phyloP scores from a whole-genome alignment of 2,888 invertebrate genomes.

The Eueremaeus valkanovi region DNA sequence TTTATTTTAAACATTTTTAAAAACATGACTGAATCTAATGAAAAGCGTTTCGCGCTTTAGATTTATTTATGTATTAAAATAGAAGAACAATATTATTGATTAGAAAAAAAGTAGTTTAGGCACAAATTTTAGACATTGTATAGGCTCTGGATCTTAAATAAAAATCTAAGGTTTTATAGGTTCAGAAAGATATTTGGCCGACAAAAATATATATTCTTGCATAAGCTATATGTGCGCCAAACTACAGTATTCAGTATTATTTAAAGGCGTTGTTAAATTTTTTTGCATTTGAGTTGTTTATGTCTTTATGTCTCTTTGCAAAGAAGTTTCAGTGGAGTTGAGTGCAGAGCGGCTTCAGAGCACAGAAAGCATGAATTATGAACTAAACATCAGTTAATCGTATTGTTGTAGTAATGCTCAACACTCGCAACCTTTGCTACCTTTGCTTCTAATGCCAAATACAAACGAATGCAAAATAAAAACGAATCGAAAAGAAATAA shows the following conservation, averaged over 20 bases:
- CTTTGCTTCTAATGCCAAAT: neutral
- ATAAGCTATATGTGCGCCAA: constrained; percentile 19
- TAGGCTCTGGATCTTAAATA: constrained; percentile 28
- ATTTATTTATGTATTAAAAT: neutral
- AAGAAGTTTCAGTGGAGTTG: constrained; percentile 18
- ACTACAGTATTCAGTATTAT: neutral
- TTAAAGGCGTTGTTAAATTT: constrained; percentile 27
- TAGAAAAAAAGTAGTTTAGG: neutral
- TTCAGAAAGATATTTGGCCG: constrained; percentile 7
- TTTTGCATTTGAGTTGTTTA: constrained; percentile 33
- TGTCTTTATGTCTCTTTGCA: constrained; percentile 21
- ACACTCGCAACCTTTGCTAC: constrained; percentile 15
- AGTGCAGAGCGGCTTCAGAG: constrained; percentile 18
- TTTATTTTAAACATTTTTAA: neutral
- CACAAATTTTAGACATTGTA: constrained; percentile 22
- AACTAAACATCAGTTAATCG: constrained; percentile 23
- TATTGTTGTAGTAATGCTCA: constrained; percentile 6
- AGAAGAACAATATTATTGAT: constrained; percentile 13
- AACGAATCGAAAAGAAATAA: neutral
- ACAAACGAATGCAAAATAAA: neutral
- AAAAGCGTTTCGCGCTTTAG: neutral
- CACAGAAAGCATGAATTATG: constrained; percentile 25
- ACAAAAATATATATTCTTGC: constrained; percentile 13
- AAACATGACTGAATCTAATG: neutral
- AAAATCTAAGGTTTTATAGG: constrained; percentile 22